Evolutionary conservation across 2,888 invertebrate species (phyloP), one percentile per base, ranked within the genome.

Genomic region (Myopa testacea): DNA sequence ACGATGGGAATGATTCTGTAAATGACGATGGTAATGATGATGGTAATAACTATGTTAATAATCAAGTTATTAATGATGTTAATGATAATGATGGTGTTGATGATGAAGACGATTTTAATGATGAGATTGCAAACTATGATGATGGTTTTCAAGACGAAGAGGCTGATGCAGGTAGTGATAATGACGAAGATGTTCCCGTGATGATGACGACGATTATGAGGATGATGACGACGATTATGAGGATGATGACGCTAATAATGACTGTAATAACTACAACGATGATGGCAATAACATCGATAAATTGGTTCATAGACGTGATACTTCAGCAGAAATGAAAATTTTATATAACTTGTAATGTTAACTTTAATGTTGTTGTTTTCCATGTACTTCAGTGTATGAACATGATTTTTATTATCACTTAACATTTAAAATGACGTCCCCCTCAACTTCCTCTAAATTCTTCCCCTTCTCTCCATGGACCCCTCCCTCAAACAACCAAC

Each of bases 271-370:
- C 16, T 16, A 58, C 58, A 4, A 58, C 58, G 4, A 3, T 58
- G 58, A 58, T n/a, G n/a, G 3, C 52, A 52, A 52, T 14, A 1
- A 52, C 52, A 58, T 19, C 58, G 58, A 58, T 6, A 16, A 19
- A 19, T 19, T 58, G 16, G n/a, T 6, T 12, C n/a, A 58, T 58
- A 10, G 19, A 58, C 19, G 4, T n/a, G 19, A 58, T 16, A 58
- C n/a, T 58, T 6, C 19, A 55, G 45, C 73, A 75, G 72, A 67
- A 55, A 34, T 50, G 75, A 67, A 75, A 40, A 45, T 72, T 63
- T 78, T 37, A 58, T 74, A 10, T 50, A 77, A 72, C 50, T 63
- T 76, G 63, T 68, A 55, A 38, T n/a, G 70, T 52, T 52, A 55
- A 4, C 50, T 14, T 67, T 67, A 26, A 26, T 37, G 69, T 12